A percentile compares a stretch with the other conserved stretches of the same genome.
phyloP scores from a whole-genome alignment of 1,140 invertebrate genomes.

The Protaetia brevitarsis region DNA sequence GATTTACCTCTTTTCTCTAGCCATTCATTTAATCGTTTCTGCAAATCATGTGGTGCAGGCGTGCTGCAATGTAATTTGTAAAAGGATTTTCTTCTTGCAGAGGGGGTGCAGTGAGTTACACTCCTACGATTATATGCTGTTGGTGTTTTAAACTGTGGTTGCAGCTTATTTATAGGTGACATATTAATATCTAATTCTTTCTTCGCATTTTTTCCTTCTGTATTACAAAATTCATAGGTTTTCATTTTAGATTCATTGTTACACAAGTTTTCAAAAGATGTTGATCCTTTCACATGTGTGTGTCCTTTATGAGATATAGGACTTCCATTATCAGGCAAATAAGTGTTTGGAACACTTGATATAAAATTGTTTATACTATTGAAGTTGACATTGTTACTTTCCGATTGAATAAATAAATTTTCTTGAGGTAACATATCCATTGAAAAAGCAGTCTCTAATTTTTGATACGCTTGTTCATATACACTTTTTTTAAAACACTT shows the following conservation, averaged over 20 bases:
- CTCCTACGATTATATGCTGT: background rate
- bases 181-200: background rate
- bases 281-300: too few species aligned
- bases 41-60: slow-evolving; percentile 40
- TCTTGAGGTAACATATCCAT: background rate
- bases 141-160: slow-evolving; percentile 3
- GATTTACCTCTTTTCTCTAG: slow-evolving; percentile 52
- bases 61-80: background rate
- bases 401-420: background rate
- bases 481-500: background rate
- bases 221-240: background rate
- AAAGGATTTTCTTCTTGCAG: background rate
- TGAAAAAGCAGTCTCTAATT: background rate
- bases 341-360: too few species aligned
- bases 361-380: background rate
- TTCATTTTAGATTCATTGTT: background rate
- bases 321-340: too few species aligned
- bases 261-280: background rate
- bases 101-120: background rate
- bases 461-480: background rate
- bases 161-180: background rate
- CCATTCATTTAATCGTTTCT: slow-evolving; percentile 51
- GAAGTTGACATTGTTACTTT: background rate
- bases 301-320: too few species aligned
- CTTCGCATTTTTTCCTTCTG: background rate